Evolutionary conservation across 2,888 invertebrate genomes (phyloP).

Genomic region (Brassicogethes aeneus): DNA sequence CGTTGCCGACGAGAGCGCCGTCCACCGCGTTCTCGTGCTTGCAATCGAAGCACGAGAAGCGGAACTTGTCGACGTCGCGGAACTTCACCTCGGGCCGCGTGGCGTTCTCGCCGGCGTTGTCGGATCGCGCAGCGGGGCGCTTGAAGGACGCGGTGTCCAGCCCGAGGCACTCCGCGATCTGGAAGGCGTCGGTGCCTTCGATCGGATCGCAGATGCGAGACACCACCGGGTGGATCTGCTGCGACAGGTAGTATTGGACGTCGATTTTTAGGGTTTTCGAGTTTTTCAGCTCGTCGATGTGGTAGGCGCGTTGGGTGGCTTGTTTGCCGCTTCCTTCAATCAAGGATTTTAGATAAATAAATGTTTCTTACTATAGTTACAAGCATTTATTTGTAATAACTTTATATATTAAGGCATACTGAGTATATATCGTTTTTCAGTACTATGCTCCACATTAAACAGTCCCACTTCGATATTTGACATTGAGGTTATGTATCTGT

Average conservation of each 20-base stretch:
- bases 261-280: conserved; percentile 65
- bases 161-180: conserved; percentile 86
- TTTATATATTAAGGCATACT: too few species aligned
- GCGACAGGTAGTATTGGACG: conserved; percentile 81
- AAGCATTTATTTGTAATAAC: too few species aligned
- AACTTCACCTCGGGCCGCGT: conserved; percentile 27
- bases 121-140: conserved; percentile 39
- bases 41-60: conserved; percentile 47
- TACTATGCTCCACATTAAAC: too few species aligned
- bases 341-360: too few species aligned
- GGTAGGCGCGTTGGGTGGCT: conserved; percentile 88
- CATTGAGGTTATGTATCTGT: too few species aligned
- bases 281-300: conserved; percentile 79
- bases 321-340: conserved; percentile 62
- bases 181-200: conserved; percentile 83
- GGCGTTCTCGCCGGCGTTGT: conserved; percentile 27
- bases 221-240: conserved; percentile 95
- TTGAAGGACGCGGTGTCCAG: conserved; percentile 47
- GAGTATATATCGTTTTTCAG: too few species aligned
- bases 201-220: conserved; percentile 92
- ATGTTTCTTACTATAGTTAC: too few species aligned
- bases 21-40: conserved; percentile 37
- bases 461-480: too few species aligned
- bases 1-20: conserved; percentile 21
- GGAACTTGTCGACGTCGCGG: conserved; percentile 30